Percentiles rank a stretch among this genome's conserved stretches.
Evolutionary conservation across 2,113 vertebrate species (phyloP).

Genomic region (Corythoichthys intestinalis): DNA sequence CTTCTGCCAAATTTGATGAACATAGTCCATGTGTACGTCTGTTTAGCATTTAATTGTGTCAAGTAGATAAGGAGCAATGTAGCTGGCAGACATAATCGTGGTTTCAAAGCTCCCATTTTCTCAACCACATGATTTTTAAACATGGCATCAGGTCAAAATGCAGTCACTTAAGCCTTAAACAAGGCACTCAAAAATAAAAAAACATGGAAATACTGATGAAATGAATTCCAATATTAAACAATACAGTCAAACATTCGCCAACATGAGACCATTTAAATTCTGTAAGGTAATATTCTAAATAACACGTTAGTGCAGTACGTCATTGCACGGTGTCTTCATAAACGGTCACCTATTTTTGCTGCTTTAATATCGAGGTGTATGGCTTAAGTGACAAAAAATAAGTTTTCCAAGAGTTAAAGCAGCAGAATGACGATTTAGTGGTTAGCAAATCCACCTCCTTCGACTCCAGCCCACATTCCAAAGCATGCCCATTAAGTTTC

Average conservation of each 20-base stretch:
- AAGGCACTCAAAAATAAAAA: background rate
- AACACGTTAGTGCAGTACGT: too few relatives aligned
- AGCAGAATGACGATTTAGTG: too few relatives aligned
- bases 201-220: background rate
- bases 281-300: background rate
- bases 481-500: background rate
- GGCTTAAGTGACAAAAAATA: too few relatives aligned
- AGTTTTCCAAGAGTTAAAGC: too few relatives aligned
- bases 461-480: background rate
- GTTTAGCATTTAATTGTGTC: background rate
- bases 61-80: conserved; percentile 27
- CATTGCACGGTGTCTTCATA: background rate
- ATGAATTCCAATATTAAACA: background rate
- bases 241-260: background rate
- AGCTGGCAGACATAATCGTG: conserved; percentile 28
- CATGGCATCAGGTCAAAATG: background rate
- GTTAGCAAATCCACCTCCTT: too few relatives aligned
- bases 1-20: conserved; percentile 51
- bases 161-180: background rate
- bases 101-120: conserved; percentile 48
- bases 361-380: too few relatives aligned
- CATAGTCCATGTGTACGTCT: conserved; percentile 2
- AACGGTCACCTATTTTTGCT: too few relatives aligned
- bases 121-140: conserved; percentile 31
- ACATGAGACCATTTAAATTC: background rate